Conservation (phyloP, 2,888 invertebrate species). For the Leptinotarsa haldemani region DNA sequence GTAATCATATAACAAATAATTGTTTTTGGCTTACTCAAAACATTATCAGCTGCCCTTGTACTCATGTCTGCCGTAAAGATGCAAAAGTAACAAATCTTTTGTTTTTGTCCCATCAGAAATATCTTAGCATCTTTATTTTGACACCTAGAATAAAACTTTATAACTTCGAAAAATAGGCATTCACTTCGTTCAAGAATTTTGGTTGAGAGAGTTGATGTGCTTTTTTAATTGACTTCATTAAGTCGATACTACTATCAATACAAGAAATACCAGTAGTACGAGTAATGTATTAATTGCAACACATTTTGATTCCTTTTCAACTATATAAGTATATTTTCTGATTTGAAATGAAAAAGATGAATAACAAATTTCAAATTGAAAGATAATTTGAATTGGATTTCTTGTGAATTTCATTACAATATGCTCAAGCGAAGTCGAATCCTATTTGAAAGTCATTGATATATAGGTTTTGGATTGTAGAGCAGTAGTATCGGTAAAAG, state of each 20-base stretch:
- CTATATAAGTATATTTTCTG: background rate
- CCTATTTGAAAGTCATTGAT: background rate
- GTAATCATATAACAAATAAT: conserved; percentile 68
- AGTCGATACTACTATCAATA: no score
- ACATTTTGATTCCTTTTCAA: no score
- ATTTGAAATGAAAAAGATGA: background rate
- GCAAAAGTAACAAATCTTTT: background rate
- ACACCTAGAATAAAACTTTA: background rate
- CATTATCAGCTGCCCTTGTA: background rate
- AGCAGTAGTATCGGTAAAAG: background rate
- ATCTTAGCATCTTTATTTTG: background rate
- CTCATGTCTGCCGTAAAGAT: background rate
- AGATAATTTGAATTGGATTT: no score
- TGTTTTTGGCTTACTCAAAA: conserved; percentile 13
- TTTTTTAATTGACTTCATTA: no score
- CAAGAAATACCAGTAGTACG: no score
- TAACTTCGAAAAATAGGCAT: background rate
- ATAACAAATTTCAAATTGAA: background rate
- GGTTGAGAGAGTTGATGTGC: no score
- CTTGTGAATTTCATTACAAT: no score
- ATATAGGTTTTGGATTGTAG: background rate
- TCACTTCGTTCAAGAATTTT: background rate
- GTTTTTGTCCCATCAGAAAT: background rate
- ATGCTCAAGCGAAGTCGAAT: no score
- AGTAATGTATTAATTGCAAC: no score